These are phyloP conservation scores for Sclerurus mexicanus DNA, from an alignment of 2,113 vertebrate genomes.

Conservation along the genomic window DNA sequence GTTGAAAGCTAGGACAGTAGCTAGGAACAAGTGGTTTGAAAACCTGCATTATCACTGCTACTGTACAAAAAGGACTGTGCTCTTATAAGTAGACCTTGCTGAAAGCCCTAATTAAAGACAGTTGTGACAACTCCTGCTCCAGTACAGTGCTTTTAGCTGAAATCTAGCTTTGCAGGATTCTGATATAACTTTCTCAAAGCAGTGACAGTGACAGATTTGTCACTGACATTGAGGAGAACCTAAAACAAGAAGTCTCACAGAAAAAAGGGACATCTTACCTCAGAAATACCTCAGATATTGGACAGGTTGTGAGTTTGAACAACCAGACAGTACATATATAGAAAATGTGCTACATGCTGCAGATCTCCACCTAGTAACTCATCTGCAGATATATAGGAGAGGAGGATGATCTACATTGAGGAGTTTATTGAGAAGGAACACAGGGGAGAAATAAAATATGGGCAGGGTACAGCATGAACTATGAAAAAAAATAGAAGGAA, in stretches of 20 bases:
- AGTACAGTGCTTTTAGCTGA: not conserved
- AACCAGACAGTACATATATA: not conserved
- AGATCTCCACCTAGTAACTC: not conserved
- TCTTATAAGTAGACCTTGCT: not conserved
- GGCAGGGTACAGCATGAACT: not conserved
- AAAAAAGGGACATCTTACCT: not conserved
- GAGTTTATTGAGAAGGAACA: not conserved
- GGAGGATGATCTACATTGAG: not conserved
- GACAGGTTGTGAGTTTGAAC: not conserved
- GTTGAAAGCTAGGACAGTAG: not conserved
- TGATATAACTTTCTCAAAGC: not conserved
- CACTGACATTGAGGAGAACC: not conserved
- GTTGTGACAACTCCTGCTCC: not conserved
- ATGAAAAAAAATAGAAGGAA: not conserved
- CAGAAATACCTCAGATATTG: not conserved
- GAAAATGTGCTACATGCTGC: not conserved
- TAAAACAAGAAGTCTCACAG: not conserved
- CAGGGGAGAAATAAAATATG: not conserved
- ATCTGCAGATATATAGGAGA: not conserved
- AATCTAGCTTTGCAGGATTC: not conserved
- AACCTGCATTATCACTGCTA: not conserved
- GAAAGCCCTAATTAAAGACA: not conserved
- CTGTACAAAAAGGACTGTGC: not conserved
- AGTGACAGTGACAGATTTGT: not conserved
- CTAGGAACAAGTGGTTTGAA: not conserved